phyloP scores from a whole-genome alignment of 2,888 invertebrate genomes.

The Pedicia rivosa region DNA sequence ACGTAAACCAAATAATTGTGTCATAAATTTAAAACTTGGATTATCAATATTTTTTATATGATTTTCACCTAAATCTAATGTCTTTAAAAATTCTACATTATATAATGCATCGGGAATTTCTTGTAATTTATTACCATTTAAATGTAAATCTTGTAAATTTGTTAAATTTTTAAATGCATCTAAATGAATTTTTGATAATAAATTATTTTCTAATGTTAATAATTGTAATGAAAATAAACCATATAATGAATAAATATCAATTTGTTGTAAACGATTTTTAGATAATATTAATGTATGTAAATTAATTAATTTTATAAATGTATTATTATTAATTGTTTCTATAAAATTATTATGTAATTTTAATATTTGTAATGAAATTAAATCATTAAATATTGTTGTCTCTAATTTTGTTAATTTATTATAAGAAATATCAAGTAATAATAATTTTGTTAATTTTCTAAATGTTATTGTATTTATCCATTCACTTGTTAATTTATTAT shows the following conservation, averaged over 20 bases:
- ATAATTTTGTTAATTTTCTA: constrained; percentile 71
- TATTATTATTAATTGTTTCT: constrained; percentile 68
- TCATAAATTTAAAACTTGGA: constrained; percentile 67
- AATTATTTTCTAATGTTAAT: constrained; percentile 73
- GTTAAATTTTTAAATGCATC: constrained; percentile 81
- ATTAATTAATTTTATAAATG: constrained; percentile 78
- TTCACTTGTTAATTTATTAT: constrained; percentile 68
- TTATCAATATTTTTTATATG: constrained; percentile 64
- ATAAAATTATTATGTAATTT: constrained; percentile 74
- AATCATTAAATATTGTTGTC: constrained; percentile 64
- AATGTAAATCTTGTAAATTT: constrained; percentile 73
- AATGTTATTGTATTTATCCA: constrained; percentile 79
- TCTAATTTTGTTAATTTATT: constrained; percentile 73
- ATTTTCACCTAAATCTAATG: constrained; percentile 85
- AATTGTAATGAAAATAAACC: constrained; percentile 72
- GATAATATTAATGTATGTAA: constrained; percentile 76
- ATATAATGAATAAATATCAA: constrained; percentile 71
- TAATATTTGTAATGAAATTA: constrained; percentile 68
- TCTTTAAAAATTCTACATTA: constrained; percentile 69
- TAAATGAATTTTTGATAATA: constrained; percentile 61
- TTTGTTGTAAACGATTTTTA: constrained; percentile 65
- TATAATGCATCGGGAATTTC: constrained; percentile 64
- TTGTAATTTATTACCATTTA: constrained; percentile 72
- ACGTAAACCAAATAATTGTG: constrained; percentile 71
- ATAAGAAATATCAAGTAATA: constrained; percentile 67